Base-by-base conservation (phyloP, 2,888 invertebrate species). In the Philereme transversata region DNA sequence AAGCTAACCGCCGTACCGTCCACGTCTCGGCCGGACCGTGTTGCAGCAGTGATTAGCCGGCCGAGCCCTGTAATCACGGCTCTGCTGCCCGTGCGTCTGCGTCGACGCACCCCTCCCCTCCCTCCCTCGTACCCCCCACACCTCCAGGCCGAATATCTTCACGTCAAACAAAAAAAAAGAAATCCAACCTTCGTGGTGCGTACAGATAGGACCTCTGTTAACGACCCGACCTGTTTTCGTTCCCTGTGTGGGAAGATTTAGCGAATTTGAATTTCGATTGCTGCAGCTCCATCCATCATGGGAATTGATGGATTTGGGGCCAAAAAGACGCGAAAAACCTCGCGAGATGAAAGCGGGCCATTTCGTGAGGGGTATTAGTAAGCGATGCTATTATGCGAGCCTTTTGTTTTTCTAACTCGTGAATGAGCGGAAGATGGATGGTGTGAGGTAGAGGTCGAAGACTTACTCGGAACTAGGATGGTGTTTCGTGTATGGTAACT, bases 181-280 rank as follows among this genome's bases (percentile, higher is more conserved):
- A 85, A 57, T 68, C 77, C 78, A 82, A 74, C 77, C 77, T 78
- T 81, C 75, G 71, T 74, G 71, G 72, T 77, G 74, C 76, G 87
- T 85, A 22, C 8, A 58, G 47, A 50, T 50, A 44, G 44, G 45
- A 46, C 82, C 84, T 77, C 87, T 84, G 90, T 90, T 90, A 90
- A 91, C 90, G 89, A 91, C 83, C 82, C 84, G 86, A 86, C 86
- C 87, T 83, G 88, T 90, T 89, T 85, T 86, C 86, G 83, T 57
- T 62, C 49, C 34, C 33, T 59, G 86, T 90, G 89, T 91, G 91
- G 89, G 91, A 91, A 91, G 90, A 89, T 90, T 91, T 91, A 89
- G 91, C 91, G 88, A 91, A 92, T 92, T 92, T 91, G 89, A 91
- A 90, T 90, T 89, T 88, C 88, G 90, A 90, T 90, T 85, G 87